Percentiles rank a stretch among this genome's conserved stretches.
Evolutionary conservation across 2,797 vertebrate genomes (phyloP).

Genomic region (Gila robusta): DNA sequence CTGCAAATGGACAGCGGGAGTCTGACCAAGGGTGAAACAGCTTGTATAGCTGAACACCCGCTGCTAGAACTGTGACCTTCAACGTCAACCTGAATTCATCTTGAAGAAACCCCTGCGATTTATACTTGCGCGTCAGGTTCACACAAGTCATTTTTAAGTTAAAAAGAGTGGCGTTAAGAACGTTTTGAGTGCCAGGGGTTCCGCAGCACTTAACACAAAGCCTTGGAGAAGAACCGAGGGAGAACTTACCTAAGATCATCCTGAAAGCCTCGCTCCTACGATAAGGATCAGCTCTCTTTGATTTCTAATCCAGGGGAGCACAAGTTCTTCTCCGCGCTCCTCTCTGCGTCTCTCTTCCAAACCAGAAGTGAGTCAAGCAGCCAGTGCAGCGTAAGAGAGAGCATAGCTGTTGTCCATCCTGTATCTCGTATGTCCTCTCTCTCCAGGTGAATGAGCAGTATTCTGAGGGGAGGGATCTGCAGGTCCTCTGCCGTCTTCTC

Average conservation of each 20-base stretch:
- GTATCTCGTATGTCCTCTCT: slow-evolving; percentile 71
- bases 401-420: slow-evolving; percentile 77
- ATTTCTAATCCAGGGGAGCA: slow-evolving; percentile 67
- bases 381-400: slow-evolving; percentile 72
- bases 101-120: slow-evolving; percentile 59
- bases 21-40: slow-evolving; percentile 69
- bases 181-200: not conserved
- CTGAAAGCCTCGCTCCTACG: slow-evolving; percentile 67
- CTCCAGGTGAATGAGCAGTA: slow-evolving; percentile 78
- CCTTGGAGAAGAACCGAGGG: not conserved
- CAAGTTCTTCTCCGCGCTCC: slow-evolving; percentile 64
- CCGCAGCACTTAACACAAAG: not conserved
- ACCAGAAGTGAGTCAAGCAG: slow-evolving; percentile 76
- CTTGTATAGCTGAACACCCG: slow-evolving; percentile 62
- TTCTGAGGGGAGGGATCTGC: slow-evolving; percentile 71
- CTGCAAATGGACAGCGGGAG: not conserved
- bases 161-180: slow-evolving; percentile 1
- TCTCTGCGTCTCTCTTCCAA: slow-evolving; percentile 63
- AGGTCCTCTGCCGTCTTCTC: slow-evolving; percentile 72
- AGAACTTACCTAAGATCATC: slow-evolving; percentile 85
- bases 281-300: slow-evolving; percentile 63
- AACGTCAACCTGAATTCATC: slow-evolving; percentile 73
- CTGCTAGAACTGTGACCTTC: slow-evolving; percentile 75
- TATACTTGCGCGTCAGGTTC: not conserved
- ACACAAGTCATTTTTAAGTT: slow-evolving; percentile 18